Evolutionary conservation across 2,888 invertebrate species (phyloP).

Genomic region (Lasiommata megera): DNA sequence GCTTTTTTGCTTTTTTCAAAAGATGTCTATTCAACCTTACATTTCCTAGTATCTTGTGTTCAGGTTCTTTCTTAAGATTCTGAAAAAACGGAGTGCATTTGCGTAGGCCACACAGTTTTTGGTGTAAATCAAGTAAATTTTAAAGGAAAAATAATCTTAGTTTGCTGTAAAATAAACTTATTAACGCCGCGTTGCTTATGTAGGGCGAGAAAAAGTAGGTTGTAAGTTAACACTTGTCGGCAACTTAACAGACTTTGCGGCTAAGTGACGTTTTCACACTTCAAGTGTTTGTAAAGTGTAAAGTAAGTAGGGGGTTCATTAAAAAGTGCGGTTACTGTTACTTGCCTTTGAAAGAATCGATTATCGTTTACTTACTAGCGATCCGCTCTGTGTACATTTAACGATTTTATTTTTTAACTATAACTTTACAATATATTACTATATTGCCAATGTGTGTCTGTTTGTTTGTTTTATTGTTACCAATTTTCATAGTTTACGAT

Average conservation of each 20-base stretch:
- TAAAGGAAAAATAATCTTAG: neutral
- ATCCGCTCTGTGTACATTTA: neutral
- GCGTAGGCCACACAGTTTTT: neutral
- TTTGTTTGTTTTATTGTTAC: too few species aligned
- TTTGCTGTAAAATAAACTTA: constrained; percentile 14
- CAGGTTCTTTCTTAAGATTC: too few species aligned
- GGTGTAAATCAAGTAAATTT: constrained; percentile 1
- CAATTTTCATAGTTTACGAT: too few species aligned
- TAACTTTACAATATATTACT: too few species aligned
- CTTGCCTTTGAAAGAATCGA: constrained; percentile 1
- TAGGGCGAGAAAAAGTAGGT: constrained; percentile 31
- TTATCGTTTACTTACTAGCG: neutral
- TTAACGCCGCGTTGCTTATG: constrained; percentile 27
- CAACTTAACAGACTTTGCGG: constrained; percentile 19
- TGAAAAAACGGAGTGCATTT: too few species aligned
- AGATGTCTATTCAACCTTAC: too few species aligned
- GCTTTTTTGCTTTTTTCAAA: too few species aligned
- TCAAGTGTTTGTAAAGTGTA: constrained; percentile 9
- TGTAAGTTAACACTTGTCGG: constrained; percentile 28
- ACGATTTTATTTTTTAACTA: neutral
- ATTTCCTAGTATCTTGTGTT: too few species aligned
- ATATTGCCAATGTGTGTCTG: too few species aligned
- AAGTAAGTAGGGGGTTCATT: constrained; percentile 25
- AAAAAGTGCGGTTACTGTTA: constrained; percentile 19
- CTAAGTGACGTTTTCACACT: constrained; percentile 25